These are phyloP conservation scores for Macrosteles quadrilineatus DNA, from an alignment of 1,140 invertebrate genomes.

Conservation along the genomic window DNA sequence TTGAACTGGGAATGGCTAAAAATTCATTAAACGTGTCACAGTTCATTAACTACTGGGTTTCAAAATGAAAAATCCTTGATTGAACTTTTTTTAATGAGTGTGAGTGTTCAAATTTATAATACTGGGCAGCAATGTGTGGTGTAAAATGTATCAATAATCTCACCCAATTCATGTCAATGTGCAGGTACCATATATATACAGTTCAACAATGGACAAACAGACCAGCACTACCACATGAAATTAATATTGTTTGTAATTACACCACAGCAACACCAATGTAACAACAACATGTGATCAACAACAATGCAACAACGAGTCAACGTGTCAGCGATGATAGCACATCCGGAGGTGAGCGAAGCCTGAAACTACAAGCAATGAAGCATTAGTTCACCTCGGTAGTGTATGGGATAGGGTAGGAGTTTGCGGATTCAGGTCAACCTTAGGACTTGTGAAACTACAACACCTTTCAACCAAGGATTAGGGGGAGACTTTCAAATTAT, in stretches of 20 bases:
- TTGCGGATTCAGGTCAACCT: too few species aligned
- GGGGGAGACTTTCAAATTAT: too few species aligned
- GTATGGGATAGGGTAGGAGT: neutral
- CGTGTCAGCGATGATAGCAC: neutral
- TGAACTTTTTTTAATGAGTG: neutral
- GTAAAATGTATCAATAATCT: too few species aligned
- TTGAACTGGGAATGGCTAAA: slow-evolving; percentile 11
- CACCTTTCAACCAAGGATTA: too few species aligned
- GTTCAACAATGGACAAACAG: neutral
- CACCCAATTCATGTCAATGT: neutral
- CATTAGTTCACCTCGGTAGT: neutral
- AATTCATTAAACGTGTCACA: slow-evolving; percentile 21
- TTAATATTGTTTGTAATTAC: too few species aligned
- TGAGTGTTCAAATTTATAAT: too few species aligned
- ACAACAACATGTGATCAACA: slow-evolving; percentile 12
- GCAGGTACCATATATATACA: neutral
- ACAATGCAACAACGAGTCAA: neutral
- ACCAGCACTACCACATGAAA: neutral
- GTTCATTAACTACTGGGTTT: neutral
- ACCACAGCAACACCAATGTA: slow-evolving; percentile 14
- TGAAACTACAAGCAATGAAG: slow-evolving; percentile 24
- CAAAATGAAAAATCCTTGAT: neutral
- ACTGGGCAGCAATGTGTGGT: too few species aligned
- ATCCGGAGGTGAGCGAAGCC: slow-evolving; percentile 19
- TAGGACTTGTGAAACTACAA: too few species aligned